These are phyloP conservation scores for Axis porcinus DNA, from an alignment of 2,113 vertebrate species.

Conservation along the genomic window DNA sequence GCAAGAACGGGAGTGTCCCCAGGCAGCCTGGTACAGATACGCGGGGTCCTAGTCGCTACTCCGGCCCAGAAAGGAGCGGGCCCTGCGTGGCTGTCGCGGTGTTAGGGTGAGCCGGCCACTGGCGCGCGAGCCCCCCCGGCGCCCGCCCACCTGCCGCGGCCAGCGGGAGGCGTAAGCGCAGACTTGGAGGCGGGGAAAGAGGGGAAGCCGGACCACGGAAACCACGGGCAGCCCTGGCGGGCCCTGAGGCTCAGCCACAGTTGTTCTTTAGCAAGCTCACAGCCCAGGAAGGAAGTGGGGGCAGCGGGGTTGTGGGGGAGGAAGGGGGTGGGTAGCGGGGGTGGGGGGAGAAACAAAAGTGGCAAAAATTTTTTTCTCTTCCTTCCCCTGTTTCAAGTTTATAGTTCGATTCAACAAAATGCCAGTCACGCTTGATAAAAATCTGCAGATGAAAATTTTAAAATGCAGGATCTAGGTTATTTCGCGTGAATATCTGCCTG, in stretches of 20 bases:
- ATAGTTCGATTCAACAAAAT: not conserved
- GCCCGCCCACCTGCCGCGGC: too few relatives aligned
- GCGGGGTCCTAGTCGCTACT: too few relatives aligned
- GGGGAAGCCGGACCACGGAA: not conserved
- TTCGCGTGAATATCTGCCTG: not conserved
- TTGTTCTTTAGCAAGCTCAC: not conserved
- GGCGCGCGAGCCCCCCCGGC: fast-evolving
- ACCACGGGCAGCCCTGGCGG: not conserved
- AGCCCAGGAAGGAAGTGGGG: not conserved
- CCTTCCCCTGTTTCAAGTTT: not conserved
- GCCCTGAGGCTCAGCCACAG: not conserved
- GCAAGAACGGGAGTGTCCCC: not conserved
- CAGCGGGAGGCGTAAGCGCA: not conserved
- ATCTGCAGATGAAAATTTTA: not conserved
- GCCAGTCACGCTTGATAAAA: not conserved
- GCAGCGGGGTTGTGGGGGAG: fast-evolving
- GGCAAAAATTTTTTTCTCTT: not conserved
- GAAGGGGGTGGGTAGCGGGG: not conserved
- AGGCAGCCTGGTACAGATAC: not conserved
- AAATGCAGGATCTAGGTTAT: not conserved
- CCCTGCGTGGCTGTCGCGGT: not conserved
- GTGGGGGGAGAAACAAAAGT: fast-evolving
- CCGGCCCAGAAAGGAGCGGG: fast-evolving
- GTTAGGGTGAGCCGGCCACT: fast-evolving
- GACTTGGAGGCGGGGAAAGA: not conserved